Evolutionary conservation across 2,888 invertebrate species (phyloP).

Genomic region (Meandrusa payeni): DNA sequence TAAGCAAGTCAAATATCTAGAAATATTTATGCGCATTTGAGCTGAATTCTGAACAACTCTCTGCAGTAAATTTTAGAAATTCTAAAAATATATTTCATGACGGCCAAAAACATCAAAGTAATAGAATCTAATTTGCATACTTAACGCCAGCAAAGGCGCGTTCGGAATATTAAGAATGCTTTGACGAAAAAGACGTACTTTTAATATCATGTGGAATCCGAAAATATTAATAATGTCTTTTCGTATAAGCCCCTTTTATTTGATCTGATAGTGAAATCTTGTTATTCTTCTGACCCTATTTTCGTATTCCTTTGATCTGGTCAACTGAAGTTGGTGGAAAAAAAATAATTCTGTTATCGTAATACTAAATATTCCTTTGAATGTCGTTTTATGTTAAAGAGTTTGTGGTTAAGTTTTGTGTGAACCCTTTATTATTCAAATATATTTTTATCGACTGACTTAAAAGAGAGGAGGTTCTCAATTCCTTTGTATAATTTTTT

Average conservation of each 20-base stretch:
- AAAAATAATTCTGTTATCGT: no score
- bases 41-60: constrained; percentile 16
- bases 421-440: no score
- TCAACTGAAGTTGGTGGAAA: no score
- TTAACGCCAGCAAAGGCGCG: constrained; percentile 32
- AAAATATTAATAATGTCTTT: constrained; percentile 5
- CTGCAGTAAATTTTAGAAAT: constrained; percentile 20
- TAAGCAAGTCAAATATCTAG: constrained; percentile 6
- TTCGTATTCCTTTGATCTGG: no score
- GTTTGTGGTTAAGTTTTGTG: no score
- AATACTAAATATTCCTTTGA: no score
- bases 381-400: no score
- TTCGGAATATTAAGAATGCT: constrained; percentile 31
- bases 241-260: background rate
- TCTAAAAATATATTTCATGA: constrained; percentile 34
- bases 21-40: constrained; percentile 12
- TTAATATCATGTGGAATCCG: constrained; percentile 5
- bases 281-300: no score
- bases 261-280: no score
- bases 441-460: no score
- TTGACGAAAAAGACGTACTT: background rate
- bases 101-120: constrained; percentile 39
- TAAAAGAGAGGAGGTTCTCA: no score
- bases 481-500: no score
- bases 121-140: constrained; percentile 56